phyloP scores from a whole-genome alignment of 2,113 vertebrate species.

The Rhodinocichla rosea region DNA sequence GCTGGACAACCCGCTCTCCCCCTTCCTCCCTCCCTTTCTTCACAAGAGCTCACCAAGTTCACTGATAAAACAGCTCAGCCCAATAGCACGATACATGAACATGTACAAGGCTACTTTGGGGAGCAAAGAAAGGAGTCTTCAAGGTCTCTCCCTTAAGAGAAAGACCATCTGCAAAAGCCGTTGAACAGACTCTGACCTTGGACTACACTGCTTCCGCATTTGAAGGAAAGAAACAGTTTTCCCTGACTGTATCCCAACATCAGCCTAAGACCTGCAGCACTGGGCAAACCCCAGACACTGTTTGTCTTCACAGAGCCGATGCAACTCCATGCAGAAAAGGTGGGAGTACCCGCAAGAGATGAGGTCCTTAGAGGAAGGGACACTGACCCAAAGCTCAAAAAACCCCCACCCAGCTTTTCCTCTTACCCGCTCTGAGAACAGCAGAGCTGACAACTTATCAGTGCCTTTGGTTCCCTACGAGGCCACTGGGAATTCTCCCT shows the following conservation, averaged over 20 bases:
- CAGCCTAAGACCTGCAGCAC: conserved; percentile 21
- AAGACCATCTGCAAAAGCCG: conserved; percentile 25
- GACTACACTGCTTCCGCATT: conserved; percentile 53
- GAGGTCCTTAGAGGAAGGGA: conserved; percentile 50
- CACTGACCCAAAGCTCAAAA: conserved; percentile 40
- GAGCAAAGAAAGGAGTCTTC: conserved; percentile 54
- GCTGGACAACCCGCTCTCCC: conserved; percentile 30
- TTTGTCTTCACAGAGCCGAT: conserved; percentile 8
- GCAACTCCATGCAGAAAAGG: conserved; percentile 25
- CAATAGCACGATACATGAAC: background rate
- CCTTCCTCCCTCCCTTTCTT: conserved; percentile 48
- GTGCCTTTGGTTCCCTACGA: conserved; percentile 68
- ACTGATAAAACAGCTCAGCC: conserved; percentile 43
- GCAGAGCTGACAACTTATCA: conserved; percentile 43
- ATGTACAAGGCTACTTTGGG: conserved; percentile 46
- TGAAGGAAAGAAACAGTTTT: conserved; percentile 63
- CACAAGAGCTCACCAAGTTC: conserved; percentile 31
- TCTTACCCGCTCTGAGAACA: conserved; percentile 44
- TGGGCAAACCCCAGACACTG: background rate
- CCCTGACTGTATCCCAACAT: conserved; percentile 56
- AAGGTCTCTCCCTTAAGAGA: background rate
- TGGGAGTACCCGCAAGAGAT: conserved; percentile 3
- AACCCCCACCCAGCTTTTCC: background rate
- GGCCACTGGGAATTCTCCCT: conserved; percentile 34
- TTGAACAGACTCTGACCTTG: conserved; percentile 56